phyloP scores from a whole-genome alignment of 2,113 vertebrate genomes.

The Rhabdornis inornatus region DNA sequence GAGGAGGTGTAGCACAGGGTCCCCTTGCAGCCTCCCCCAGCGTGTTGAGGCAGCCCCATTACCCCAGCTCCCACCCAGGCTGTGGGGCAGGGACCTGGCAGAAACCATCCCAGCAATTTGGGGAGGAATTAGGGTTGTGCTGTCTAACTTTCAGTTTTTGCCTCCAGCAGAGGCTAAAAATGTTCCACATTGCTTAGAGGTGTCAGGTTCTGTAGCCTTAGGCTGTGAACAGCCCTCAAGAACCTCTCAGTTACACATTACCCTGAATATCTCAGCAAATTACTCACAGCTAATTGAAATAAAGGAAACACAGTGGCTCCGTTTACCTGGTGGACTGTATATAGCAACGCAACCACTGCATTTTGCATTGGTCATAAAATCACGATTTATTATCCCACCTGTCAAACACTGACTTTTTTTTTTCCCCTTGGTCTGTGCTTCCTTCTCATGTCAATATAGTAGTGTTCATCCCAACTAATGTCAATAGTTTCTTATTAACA shows the following conservation, averaged over 20 bases:
- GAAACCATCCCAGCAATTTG: constrained; percentile 22
- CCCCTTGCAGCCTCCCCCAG: not conserved
- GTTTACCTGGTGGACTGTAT: not conserved
- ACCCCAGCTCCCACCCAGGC: not conserved
- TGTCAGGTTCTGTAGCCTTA: constrained; percentile 41
- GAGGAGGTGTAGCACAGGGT: not conserved
- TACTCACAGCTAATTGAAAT: constrained; percentile 48
- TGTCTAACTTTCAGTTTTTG: constrained; percentile 26
- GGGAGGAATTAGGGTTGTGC: not conserved
- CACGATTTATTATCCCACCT: constrained; percentile 17
- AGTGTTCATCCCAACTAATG: constrained; percentile 1
- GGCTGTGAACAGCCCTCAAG: constrained; percentile 32
- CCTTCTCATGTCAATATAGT: not conserved
- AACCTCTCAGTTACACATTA: constrained; percentile 56
- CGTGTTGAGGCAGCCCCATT: not conserved
- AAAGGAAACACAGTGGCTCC: not conserved
- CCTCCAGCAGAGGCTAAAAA: constrained; percentile 53
- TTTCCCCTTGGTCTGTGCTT: not conserved
- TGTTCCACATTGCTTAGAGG: constrained; percentile 46
- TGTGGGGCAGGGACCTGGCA: constrained; percentile 6
- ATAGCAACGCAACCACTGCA: not conserved
- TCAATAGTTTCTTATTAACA: not conserved
- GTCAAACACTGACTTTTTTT: constrained; percentile 11
- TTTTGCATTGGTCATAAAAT: constrained; percentile 22
- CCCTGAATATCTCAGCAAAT: constrained; percentile 52